phyloP scores from a whole-genome alignment of 2,888 invertebrate species.

The Metellina segmentata region DNA sequence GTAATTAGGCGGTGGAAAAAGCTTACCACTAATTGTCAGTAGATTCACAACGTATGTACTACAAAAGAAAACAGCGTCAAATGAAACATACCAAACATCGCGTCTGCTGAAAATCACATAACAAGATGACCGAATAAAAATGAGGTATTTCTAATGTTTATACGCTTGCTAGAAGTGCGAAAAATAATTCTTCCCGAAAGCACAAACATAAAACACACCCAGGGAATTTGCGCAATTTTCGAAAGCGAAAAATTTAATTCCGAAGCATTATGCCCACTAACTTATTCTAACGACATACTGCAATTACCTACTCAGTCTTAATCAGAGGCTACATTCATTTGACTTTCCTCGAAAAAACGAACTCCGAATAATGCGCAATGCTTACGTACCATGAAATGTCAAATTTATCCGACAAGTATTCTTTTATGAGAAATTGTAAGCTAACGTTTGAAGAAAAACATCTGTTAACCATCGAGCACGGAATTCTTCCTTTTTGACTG shows the following conservation, averaged over 20 bases:
- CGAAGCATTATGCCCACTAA: background rate
- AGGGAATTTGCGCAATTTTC: background rate
- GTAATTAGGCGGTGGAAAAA: too few relatives aligned
- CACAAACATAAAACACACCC: background rate
- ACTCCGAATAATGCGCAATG: background rate
- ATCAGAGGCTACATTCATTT: background rate
- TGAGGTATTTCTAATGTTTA: background rate
- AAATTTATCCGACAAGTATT: background rate
- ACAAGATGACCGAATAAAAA: background rate
- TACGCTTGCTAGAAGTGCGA: background rate
- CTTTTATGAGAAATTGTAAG: background rate
- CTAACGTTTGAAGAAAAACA: background rate
- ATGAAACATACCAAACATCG: too few relatives aligned
- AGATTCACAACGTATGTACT: too few relatives aligned
- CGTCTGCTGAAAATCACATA: too few relatives aligned
- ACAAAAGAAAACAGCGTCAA: too few relatives aligned
- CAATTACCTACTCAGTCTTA: background rate
- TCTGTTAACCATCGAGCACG: background rate
- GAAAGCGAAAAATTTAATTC: background rate
- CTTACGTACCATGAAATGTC: background rate
- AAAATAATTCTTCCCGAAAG: background rate
- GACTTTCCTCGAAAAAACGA: background rate
- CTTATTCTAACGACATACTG: background rate
- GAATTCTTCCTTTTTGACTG: too few relatives aligned
- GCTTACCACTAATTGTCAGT: too few relatives aligned